These are phyloP conservation scores for Mirza zaza DNA, from an alignment of 2,113 vertebrate genomes.

Conservation along the genomic window DNA sequence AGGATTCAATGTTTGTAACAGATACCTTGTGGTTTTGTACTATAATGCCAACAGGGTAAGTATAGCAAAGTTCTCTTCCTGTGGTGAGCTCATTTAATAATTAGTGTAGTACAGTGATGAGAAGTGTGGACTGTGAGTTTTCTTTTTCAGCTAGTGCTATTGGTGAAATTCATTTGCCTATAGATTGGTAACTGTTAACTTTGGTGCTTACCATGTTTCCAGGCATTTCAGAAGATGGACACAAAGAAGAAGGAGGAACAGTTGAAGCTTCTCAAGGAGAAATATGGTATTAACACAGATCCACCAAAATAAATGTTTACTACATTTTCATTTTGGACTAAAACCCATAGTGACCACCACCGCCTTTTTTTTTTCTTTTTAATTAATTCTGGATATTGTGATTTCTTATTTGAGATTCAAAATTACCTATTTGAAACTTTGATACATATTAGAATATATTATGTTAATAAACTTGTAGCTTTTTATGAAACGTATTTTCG, in stretches of 20 bases:
- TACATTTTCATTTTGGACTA: constrained; percentile 43
- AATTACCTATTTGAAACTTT: constrained; percentile 41
- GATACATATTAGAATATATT: constrained; percentile 16
- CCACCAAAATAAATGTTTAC: constrained; percentile 91
- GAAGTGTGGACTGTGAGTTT: not conserved
- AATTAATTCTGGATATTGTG: constrained; percentile 33
- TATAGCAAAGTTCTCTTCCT: not conserved
- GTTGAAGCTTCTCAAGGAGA: constrained; percentile 98
- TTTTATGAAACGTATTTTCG: constrained; percentile 61
- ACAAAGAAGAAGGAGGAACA: constrained; percentile 99
- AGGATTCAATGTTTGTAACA: constrained; percentile 99
- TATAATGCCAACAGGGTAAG: constrained; percentile 98
- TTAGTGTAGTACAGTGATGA: not conserved
- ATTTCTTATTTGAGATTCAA: constrained; percentile 40
- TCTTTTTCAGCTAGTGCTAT: not conserved
- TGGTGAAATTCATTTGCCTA: not conserved
- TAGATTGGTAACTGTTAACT: not conserved
- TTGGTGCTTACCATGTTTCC: constrained; percentile 31
- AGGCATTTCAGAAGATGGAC: constrained; percentile 99
- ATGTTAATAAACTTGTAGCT: constrained; percentile 65
- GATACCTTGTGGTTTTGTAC: constrained; percentile 98
- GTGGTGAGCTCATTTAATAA: not conserved
- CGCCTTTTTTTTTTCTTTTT: constrained; percentile 13
- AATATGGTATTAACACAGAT: constrained; percentile 99
- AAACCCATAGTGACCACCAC: not conserved